Evolutionary conservation across 2,113 vertebrate genomes (phyloP), one percentile per base, ranked within the genome.

Genomic region (Tyrannus savana): DNA sequence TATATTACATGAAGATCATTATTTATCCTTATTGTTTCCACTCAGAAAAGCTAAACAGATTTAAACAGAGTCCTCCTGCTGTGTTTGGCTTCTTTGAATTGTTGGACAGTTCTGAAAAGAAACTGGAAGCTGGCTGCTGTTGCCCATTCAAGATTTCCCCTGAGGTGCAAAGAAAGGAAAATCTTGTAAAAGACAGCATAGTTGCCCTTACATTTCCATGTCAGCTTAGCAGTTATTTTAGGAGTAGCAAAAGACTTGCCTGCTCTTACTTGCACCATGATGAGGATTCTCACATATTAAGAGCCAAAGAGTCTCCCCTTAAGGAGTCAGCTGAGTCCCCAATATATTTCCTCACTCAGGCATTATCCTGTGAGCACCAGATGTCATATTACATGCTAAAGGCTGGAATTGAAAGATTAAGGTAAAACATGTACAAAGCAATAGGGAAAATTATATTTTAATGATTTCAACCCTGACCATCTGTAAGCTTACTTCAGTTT

Each of bases 41-140:
- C 37, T 81, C 30, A 78, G 35, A 84, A 91, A 89, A 90, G 18
- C 39, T 89, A 87, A 75, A 72, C 44, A 3, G 31, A n/a, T 77
- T 90, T 46, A 19, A 84, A 77, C 33, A 74, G 59, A 37, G 23
- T 90, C 33, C 3, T 80, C 21, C 25, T 86, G 39, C 27, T 75
- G 14, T 18, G 35, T 68, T 87, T 94, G 60, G 47, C 56, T 81
- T 41, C 39, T 87, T 60, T 84, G 69, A 75, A 75, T 75, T 68
- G 56, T 60, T 96, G 80, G 84, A 72, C 27, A 60, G 39, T 19
- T 90, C 73, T 95, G 49, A 93, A 95, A 86, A 84, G 74, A 87
- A 93, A 37, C 17, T 67, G 63, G 47, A 78, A 87, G 27, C 44
- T 87, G 60, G 14, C 35, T 91, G 73, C 52, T 78, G 35, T 33